Percentiles rank a stretch among this genome's conserved stretches.
phyloP scores from a whole-genome alignment of 2,888 invertebrate genomes.

The Hyalella azteca region DNA sequence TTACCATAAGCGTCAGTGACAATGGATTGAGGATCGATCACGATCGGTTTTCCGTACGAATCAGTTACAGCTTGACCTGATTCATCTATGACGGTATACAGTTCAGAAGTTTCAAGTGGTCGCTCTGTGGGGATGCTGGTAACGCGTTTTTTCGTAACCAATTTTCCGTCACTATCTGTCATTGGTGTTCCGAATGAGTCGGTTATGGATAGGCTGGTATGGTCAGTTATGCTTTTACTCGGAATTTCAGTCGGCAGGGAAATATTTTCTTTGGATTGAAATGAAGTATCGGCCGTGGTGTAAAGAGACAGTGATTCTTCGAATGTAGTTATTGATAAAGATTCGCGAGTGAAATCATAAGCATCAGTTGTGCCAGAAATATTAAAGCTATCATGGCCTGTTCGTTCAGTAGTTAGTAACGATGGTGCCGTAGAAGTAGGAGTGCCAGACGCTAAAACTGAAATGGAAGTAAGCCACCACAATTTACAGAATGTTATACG shows the following conservation, averaged over 20 bases:
- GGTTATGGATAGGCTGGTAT: too few species aligned
- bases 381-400: background rate
- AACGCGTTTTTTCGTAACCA: background rate
- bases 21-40: background rate
- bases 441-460: constrained; percentile 27
- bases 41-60: background rate
- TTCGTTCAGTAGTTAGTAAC: constrained; percentile 5
- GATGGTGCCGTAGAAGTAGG: constrained; percentile 23
- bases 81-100: constrained; percentile 2
- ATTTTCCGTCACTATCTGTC: background rate
- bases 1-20: background rate
- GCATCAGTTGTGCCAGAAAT: background rate
- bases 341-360: background rate
- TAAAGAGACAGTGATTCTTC: background rate
- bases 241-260: too few species aligned
- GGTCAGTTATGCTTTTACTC: background rate
- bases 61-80: background rate
- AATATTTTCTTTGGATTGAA: too few species aligned
- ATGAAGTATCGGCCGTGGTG: background rate
- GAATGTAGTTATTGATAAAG: background rate
- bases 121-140: constrained; percentile 6
- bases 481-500: too few species aligned
- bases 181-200: background rate
- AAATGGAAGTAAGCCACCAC: constrained; percentile 6
- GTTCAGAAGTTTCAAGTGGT: background rate